These are phyloP conservation scores for Acanthosepion lycidas DNA, from an alignment of 2,888 invertebrate genomes.

Conservation along the genomic window DNA sequence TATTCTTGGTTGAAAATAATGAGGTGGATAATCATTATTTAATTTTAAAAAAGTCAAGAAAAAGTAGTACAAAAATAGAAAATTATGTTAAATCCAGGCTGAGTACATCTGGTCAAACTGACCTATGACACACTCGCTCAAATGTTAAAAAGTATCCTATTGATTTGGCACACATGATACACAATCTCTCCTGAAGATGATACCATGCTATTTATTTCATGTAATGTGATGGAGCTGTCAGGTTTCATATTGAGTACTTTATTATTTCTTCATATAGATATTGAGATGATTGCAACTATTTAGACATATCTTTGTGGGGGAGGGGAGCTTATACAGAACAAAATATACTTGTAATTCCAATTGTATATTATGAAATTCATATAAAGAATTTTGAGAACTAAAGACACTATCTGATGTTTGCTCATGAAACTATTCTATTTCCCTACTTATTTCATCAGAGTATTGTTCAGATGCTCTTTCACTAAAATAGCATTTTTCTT, in stretches of 20 bases:
- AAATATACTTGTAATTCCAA: background rate
- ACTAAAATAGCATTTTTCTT: background rate
- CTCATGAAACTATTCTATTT: background rate
- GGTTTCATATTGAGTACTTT: background rate
- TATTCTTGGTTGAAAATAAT: background rate
- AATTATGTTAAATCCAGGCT: background rate
- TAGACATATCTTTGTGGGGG: background rate
- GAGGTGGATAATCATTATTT: background rate
- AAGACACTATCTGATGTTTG: background rate
- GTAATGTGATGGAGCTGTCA: background rate
- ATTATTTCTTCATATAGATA: background rate
- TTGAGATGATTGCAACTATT: background rate
- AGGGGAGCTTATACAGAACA: background rate
- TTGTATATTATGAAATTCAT: background rate
- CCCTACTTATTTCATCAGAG: background rate
- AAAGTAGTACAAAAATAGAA: background rate
- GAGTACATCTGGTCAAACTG: background rate
- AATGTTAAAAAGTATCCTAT: background rate
- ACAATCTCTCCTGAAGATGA: background rate
- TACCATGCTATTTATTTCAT: background rate
- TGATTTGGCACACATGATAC: background rate
- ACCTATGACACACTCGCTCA: background rate
- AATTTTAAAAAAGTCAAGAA: background rate
- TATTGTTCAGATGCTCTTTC: background rate
- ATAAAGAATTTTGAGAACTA: background rate